Evolutionary conservation across 2,113 vertebrate genomes (phyloP).

Genomic region (Cephalophus harveyi): DNA sequence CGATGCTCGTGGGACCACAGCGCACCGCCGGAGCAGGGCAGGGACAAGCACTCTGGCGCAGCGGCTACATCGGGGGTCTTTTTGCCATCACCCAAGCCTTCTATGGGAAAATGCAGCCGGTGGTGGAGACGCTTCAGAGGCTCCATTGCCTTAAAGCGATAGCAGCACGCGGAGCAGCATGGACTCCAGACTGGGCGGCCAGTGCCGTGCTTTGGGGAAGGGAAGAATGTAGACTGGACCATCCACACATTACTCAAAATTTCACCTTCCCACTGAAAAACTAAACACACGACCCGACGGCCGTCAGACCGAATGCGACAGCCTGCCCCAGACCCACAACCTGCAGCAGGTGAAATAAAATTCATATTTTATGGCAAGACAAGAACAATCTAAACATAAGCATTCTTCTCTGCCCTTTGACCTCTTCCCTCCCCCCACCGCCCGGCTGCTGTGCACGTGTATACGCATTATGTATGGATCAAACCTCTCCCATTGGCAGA

Average conservation of each 20-base stretch:
- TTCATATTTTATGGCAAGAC: neutral
- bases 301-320: rapidly evolving
- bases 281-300: too few species aligned
- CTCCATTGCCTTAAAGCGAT: neutral
- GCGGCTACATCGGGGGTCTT: neutral
- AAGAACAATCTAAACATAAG: neutral
- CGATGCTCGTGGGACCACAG: rapidly evolving
- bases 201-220: neutral
- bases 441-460: neutral
- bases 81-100: neutral
- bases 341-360: neutral
- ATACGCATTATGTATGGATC: rapidly evolving
- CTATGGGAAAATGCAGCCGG: neutral
- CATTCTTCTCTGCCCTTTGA: neutral
- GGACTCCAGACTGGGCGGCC: neutral
- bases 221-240: rapidly evolving
- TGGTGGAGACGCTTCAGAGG: neutral
- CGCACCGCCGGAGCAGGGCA: rapidly evolving
- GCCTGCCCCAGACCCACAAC: neutral
- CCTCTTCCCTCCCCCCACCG: neutral
- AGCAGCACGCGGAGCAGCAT: rapidly evolving
- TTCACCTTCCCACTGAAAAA: neutral
- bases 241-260: too few species aligned
- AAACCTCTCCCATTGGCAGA: neutral
- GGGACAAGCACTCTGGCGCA: neutral